Percentiles rank a stretch among this genome's conserved stretches.
Evolutionary conservation across 1,140 invertebrate genomes (phyloP).

Genomic region (Drosophila leontia): DNA sequence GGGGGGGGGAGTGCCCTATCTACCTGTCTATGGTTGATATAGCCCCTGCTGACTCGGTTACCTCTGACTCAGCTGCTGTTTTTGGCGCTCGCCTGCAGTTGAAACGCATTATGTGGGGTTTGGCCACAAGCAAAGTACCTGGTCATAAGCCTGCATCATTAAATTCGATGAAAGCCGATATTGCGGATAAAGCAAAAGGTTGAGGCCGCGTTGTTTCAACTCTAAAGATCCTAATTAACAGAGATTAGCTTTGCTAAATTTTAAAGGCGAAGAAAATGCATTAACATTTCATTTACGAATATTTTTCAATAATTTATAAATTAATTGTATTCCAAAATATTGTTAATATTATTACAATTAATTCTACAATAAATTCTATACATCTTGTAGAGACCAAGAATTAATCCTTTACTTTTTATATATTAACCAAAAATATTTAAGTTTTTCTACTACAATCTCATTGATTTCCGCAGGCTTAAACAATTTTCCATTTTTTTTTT

Average conservation of each 20-base stretch:
- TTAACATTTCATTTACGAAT: too few relatives aligned
- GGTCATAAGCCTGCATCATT: not conserved
- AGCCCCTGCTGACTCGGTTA: constrained; percentile 8
- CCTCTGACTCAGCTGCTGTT: constrained; percentile 24
- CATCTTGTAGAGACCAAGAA: too few relatives aligned
- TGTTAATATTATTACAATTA: too few relatives aligned
- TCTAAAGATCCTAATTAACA: not conserved
- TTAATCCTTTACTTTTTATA: not conserved
- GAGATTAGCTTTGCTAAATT: not conserved
- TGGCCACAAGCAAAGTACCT: not conserved
- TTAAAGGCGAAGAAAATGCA: too few relatives aligned
- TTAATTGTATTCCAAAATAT: too few relatives aligned
- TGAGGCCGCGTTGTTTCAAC: too few relatives aligned
- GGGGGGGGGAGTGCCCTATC: not conserved
- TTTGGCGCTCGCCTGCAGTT: constrained; percentile 10
- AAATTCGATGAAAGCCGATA: not conserved
- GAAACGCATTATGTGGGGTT: constrained; percentile 21
- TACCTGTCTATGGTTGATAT: constrained; percentile 23
- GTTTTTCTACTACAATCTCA: not conserved
- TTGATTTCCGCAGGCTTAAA: not conserved
- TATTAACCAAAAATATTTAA: not conserved
- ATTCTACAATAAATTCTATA: too few relatives aligned
- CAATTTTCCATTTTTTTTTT: not conserved
- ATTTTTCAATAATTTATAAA: too few relatives aligned
- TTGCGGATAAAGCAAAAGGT: not conserved